Evolutionary conservation across 2,888 invertebrate genomes (phyloP), one percentile per base, ranked within the genome.

Genomic region (Lymantria dispar): DNA sequence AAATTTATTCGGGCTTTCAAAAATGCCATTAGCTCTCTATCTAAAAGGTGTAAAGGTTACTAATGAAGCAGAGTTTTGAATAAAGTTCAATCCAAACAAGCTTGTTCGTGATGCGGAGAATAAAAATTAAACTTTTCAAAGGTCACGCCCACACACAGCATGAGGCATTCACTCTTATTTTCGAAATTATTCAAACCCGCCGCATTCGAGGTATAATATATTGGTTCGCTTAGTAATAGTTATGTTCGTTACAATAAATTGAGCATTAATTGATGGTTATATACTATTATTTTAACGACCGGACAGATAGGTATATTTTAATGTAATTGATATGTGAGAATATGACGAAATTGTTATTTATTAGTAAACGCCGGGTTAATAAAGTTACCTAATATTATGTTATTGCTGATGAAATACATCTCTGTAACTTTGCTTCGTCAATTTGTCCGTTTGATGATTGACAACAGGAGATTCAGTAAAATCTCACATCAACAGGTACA

Each of bases 111-210:
- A 22, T 22, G 22, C 22, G 43, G 50, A 40, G 45, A 44, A 58
- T 58, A 50, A 52, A 56, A 48, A 46, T 52, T 62, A 62, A 58
- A 54, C 58, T 60, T 68, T 62, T 42, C 54, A 50, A 48, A 61
- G 59, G 63, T 62, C 66, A n/a, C n/a, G 62, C 72, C 70, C 65
- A 64, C 58, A 46, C 55, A 46, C 55, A 45, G 22, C 44, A 43
- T 43, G 48, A 46, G 55, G 57, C 56, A 63, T 66, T 53, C 63
- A 72, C 73, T 73, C 65, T 73, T 65, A 58, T 48, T 73, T 70
- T 72, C 66, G 50, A 58, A 43, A 22, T 44, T 44, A 50, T 47
- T 53, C 46, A 52, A 48, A 44, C 43, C 54, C 54, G 62, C 36
- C 43, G 66, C 58, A 62, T 58, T 22, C 52, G 29, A 56, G 45